Evolutionary conservation across 2,888 invertebrate species (phyloP), one percentile per base, ranked within the genome.

Genomic region (Hyppa rectilinea): DNA sequence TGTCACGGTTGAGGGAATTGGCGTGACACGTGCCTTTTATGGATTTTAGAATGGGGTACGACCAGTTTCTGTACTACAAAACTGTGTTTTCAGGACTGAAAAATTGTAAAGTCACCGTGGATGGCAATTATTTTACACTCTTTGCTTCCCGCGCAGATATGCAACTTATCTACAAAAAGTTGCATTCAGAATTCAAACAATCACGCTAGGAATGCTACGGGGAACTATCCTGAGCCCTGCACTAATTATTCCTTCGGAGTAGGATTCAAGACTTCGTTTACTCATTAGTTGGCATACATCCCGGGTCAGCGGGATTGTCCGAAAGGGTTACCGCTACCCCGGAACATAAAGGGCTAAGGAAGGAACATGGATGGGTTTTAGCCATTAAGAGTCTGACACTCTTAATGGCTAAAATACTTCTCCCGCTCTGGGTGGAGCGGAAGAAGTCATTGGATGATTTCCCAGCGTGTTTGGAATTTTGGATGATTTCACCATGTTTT

Each of bases 1-100:
- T 14, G n/a, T 73, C 80, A 79, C 6, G 40, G 66, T 61, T 40
- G 2, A 4, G 23, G 29, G 50, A 60, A 62, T 31, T 17, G 4
- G 20, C 17, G 5, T 63, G 63, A 43, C 17, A 55, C 10, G n/a
- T 40, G 6, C 26, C 20, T 55, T 50, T 40, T 9, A 14, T 38
- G 9, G 43, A 60, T n/a, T 77, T 77, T 53, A 6, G 4, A 40
- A 36, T 23, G 40, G 47, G 29, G 20, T 56, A 36, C 47, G 4
- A 50, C 9, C 2, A 38, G 17, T 29, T 38, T 38, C 1, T 31
- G 7, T 14, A 7, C n/a, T n/a, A 4, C 17, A 55, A 53, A 43
- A 38, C 2, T 31, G 26, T 31, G 4, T n/a, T n/a, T n/a, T n/a
- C n/a, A 36, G 5, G 4, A 7, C 26, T 23, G 3, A 4, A 20